These are phyloP conservation scores for Drosophila histrio DNA, from an alignment of 2,888 invertebrate genomes.

Conservation along the genomic window DNA sequence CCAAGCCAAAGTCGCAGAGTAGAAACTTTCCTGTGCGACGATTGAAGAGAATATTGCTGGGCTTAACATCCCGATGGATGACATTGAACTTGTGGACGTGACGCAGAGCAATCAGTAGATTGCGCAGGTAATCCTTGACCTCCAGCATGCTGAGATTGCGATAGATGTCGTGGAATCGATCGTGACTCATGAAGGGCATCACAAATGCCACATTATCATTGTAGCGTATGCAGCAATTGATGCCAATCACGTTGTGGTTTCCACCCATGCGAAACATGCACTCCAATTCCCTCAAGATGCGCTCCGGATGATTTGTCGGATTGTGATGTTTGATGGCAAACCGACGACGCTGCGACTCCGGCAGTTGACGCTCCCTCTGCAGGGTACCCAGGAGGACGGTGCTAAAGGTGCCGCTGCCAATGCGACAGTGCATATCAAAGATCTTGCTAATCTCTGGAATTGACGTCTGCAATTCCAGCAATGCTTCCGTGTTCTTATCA, in stretches of 20 bases:
- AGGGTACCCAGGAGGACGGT: slow-evolving; percentile 92
- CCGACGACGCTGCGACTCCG: slow-evolving; percentile 85
- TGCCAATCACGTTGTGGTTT: slow-evolving; percentile 91
- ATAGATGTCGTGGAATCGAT: slow-evolving; percentile 91
- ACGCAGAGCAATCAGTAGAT: slow-evolving; percentile 90
- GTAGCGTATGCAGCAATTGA: slow-evolving; percentile 91
- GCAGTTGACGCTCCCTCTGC: slow-evolving; percentile 81
- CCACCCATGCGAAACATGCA: slow-evolving; percentile 93
- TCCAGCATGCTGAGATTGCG: slow-evolving; percentile 88
- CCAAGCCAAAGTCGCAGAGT: slow-evolving; percentile 95
- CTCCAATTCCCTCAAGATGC: slow-evolving; percentile 91
- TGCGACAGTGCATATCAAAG: slow-evolving; percentile 89
- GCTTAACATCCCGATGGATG: slow-evolving; percentile 96
- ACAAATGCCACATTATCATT: slow-evolving; percentile 93
- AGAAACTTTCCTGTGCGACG: slow-evolving; percentile 89
- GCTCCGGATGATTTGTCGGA: slow-evolving; percentile 92
- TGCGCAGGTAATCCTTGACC: slow-evolving; percentile 91
- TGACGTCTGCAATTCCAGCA: slow-evolving; percentile 77
- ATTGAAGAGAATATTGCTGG: slow-evolving; percentile 95
- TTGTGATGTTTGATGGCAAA: slow-evolving; percentile 95
- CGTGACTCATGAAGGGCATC: slow-evolving; percentile 95
- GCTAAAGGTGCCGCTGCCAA: slow-evolving; percentile 94
- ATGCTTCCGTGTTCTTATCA: slow-evolving; percentile 76
- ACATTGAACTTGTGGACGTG: slow-evolving; percentile 93
- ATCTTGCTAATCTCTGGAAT: slow-evolving; percentile 87